Conservation (phyloP, 2,797 vertebrate species). For the Hephaestus fuliginosus region DNA sequence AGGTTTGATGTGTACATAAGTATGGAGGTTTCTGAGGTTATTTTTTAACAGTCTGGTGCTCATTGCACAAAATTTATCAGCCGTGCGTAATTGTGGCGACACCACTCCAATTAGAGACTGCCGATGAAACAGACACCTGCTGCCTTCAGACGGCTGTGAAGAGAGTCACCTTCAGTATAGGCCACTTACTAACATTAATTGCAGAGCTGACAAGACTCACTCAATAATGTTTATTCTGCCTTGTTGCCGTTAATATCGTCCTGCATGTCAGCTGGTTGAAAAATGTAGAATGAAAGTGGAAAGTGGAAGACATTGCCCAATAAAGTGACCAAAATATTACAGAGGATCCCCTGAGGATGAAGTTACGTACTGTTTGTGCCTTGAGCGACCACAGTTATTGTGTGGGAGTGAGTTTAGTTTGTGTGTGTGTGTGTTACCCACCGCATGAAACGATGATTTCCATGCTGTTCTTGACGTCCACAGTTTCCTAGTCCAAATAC, state of each 20-base stretch:
- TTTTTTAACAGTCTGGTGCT: not conserved
- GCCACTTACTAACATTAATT: not conserved
- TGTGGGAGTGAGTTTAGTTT: slow-evolving; percentile 8
- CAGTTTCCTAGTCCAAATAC: slow-evolving; percentile 9
- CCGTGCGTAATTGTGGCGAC: not conserved
- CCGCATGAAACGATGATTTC: slow-evolving; percentile 36
- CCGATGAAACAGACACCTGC: slow-evolving; percentile 16
- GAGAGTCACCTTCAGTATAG: not conserved
- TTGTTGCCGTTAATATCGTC: not conserved
- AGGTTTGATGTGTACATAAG: not conserved
- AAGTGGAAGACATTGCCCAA: not conserved
- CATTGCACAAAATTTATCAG: not conserved
- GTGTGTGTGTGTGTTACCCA: slow-evolving; percentile 51
- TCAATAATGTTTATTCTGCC: slow-evolving; percentile 6
- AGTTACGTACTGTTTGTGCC: slow-evolving; percentile 1
- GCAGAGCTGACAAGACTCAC: not conserved
- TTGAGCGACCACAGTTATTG: slow-evolving; percentile 6
- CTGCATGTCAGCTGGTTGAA: not conserved
- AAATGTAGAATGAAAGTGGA: not conserved
- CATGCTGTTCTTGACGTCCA: slow-evolving; percentile 32
- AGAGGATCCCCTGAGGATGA: not conserved
- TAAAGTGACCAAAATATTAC: not conserved
- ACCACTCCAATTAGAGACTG: not conserved
- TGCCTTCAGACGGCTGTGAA: not conserved
- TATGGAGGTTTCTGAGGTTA: not conserved